These are phyloP conservation scores for Rhabdornis inornatus DNA, from an alignment of 2,113 vertebrate genomes.

Conservation along the genomic window DNA sequence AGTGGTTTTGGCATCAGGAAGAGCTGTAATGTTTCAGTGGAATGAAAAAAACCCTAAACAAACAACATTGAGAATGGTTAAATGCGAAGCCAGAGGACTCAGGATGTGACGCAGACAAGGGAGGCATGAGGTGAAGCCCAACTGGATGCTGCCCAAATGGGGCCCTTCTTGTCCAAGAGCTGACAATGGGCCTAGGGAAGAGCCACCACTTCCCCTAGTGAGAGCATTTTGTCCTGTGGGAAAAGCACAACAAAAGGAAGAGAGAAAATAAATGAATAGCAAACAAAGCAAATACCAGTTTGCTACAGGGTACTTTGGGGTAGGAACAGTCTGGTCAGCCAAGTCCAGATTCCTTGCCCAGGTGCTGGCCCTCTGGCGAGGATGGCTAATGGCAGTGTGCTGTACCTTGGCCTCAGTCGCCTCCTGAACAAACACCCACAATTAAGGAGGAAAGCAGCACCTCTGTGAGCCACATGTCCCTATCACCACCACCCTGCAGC, in stretches of 20 bases:
- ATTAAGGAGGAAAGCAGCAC: not conserved
- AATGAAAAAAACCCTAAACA: not conserved
- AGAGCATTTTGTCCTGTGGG: not conserved
- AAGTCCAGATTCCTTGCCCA: not conserved
- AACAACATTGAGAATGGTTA: not conserved
- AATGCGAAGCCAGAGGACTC: not conserved
- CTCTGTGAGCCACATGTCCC: not conserved
- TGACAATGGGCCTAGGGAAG: not conserved
- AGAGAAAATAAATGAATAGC: not conserved
- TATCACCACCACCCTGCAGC: not conserved
- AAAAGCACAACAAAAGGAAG: not conserved
- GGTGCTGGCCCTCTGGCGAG: fast-evolving
- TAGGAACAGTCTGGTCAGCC: not conserved
- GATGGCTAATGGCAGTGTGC: fast-evolving
- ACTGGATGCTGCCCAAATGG: not conserved
- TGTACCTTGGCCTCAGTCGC: not conserved
- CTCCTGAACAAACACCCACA: not conserved
- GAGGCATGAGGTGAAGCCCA: not conserved
- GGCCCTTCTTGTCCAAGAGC: not conserved
- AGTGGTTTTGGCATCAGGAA: not conserved
- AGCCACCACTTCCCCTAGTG: not conserved
- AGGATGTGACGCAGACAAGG: not conserved
- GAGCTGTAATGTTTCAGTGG: not conserved
- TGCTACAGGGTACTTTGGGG: not conserved
- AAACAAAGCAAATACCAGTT: not conserved